Evolutionary conservation across 2,113 vertebrate species (phyloP).

Genomic region (Phoenicopterus ruber): DNA sequence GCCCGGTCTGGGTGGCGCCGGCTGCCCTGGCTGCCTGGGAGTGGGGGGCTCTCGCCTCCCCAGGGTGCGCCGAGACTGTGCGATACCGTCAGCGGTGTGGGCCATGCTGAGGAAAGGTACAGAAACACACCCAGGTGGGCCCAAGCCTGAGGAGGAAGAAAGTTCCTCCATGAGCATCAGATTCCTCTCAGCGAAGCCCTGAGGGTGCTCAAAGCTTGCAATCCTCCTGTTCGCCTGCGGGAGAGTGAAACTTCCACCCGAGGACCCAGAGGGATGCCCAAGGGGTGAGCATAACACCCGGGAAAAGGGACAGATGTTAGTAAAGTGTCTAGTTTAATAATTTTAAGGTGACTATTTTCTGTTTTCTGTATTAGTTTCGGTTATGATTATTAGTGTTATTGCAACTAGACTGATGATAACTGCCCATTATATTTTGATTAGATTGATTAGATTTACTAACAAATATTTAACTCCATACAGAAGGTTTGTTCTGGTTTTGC

Average conservation of each 20-base stretch:
- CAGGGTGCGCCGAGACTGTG: not conserved
- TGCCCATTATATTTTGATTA: not conserved
- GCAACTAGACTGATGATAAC: not conserved
- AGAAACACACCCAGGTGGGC: not conserved
- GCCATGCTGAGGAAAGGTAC: rapidly evolving
- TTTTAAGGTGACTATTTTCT: not conserved
- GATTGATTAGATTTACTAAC: not conserved
- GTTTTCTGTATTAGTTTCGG: not conserved
- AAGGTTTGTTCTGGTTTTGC: not conserved
- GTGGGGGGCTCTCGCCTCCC: not conserved
- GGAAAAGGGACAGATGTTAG: not conserved
- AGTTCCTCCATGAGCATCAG: not conserved
- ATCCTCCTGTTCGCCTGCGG: not conserved
- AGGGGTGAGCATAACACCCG: not conserved
- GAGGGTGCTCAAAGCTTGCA: not conserved
- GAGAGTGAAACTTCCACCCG: not conserved
- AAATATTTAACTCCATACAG: not conserved
- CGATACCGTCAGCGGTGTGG: not conserved
- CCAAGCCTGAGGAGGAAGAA: not conserved
- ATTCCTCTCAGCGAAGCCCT: not conserved
- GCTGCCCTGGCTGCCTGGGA: not conserved
- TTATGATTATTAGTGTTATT: not conserved
- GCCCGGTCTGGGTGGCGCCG: rapidly evolving
- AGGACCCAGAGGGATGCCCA: not conserved
- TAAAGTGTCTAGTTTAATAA: not conserved